Percentiles rank a stretch among this genome's conserved stretches.
Evolutionary conservation across 2,113 vertebrate genomes (phyloP).

Genomic region (Pitta sordida): DNA sequence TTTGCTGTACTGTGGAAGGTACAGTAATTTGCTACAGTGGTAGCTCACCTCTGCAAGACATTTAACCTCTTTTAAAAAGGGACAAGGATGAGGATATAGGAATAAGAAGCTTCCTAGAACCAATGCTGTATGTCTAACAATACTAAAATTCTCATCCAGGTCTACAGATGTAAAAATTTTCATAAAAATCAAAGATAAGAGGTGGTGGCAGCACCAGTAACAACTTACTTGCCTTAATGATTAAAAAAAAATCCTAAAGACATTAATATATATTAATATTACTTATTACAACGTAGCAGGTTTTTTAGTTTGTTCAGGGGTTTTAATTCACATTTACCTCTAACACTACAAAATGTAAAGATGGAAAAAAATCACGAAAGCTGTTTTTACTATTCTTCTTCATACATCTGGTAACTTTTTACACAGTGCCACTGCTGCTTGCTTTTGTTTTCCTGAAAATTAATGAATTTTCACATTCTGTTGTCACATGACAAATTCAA

Average conservation of each 20-base stretch:
- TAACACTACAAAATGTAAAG: not conserved
- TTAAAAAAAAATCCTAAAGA: not conserved
- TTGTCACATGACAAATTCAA: not conserved
- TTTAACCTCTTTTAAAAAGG: not conserved
- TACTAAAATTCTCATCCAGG: not conserved
- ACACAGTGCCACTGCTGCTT: not conserved
- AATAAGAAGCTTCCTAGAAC: not conserved
- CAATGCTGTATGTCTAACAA: not conserved
- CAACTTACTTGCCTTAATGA: not conserved
- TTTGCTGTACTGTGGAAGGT: not conserved
- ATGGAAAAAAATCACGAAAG: fast-evolving
- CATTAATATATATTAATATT: not conserved
- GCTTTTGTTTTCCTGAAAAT: not conserved
- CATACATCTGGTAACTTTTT: not conserved
- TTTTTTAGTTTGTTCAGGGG: fast-evolving
- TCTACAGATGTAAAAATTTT: not conserved
- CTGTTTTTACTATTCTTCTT: not conserved
- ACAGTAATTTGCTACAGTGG: not conserved
- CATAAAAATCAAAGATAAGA: not conserved
- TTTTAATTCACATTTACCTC: not conserved
- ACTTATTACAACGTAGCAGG: not conserved
- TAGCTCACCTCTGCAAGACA: not conserved
- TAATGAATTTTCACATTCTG: not conserved
- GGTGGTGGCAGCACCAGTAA: not conserved
- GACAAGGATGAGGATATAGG: not conserved